Conservation (phyloP, 1,140 invertebrate species). For the Drosophila miranda region DNA sequence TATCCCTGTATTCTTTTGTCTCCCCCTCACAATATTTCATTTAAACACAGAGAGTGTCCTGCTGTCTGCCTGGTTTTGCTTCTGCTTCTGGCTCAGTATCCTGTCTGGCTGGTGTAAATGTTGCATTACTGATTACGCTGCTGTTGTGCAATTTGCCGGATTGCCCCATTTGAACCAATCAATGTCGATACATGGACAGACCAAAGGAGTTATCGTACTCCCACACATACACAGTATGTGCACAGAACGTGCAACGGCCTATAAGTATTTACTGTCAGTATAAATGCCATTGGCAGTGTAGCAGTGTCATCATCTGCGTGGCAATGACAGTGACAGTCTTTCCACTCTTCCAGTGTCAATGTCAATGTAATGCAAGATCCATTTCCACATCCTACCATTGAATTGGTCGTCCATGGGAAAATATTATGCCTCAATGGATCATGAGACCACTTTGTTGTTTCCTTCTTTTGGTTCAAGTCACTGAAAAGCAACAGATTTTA, state of each 20-base stretch:
- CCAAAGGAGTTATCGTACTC: too few species aligned
- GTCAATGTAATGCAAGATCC: constrained; percentile 4
- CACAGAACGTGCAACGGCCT: too few species aligned
- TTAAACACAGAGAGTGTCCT: background rate
- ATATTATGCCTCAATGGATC: constrained; percentile 1
- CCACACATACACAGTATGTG: too few species aligned
- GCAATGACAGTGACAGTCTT: too few species aligned
- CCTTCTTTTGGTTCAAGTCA: too few species aligned
- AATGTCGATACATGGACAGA: constrained; percentile 35
- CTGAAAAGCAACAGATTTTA: too few species aligned
- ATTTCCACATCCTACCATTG: background rate
- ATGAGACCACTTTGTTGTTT: too few species aligned
- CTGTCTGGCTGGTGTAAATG: constrained; percentile 26
- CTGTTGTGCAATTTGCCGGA: constrained; percentile 65
- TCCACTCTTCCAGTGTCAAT: background rate
- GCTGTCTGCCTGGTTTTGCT: background rate
- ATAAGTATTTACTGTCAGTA: too few species aligned
- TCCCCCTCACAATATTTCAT: background rate
- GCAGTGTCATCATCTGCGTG: too few species aligned
- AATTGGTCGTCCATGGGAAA: too few species aligned
- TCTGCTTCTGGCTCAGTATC: background rate
- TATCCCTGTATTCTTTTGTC: background rate
- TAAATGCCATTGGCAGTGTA: too few species aligned
- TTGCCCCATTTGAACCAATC: constrained; percentile 63
- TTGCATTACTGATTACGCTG: constrained; percentile 50